Evolutionary conservation across 1,140 invertebrate genomes (phyloP), one percentile per base, ranked within the genome.

Genomic region (Brachionus rubens): DNA sequence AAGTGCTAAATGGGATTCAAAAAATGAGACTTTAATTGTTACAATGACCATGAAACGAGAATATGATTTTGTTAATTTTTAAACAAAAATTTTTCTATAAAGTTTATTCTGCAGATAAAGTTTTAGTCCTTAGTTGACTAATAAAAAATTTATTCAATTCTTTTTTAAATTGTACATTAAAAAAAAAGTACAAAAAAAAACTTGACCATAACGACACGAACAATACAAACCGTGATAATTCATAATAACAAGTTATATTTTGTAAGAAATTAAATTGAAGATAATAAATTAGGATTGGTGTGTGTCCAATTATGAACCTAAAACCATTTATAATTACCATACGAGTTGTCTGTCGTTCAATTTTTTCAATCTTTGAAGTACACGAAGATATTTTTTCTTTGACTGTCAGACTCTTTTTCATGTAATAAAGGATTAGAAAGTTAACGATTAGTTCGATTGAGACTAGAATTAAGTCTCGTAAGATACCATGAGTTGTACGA

Each of bases 51-150:
- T 93, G 79, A 83, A 86, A 40, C 86, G 91, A 76, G 91, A 93
- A 81, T 88, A 91, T 80, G 92, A 93, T 85, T 88, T 87, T 81
- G 83, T 93, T 33, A 93, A 94, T 85, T 93, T 92, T 85, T 92
- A 87, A 90, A 14, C 36, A n/a, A n/a, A 40, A n/a, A n/a, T n/a
- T n/a, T n/a, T n/a, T n/a, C n/a, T n/a, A n/a, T n/a, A n/a, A n/a
- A n/a, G n/a, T n/a, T n/a, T n/a, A n/a, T n/a, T n/a, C n/a, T n/a
- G n/a, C n/a, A n/a, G n/a, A n/a, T n/a, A n/a, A n/a, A n/a, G n/a
- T n/a, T n/a, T n/a, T n/a, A n/a, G n/a, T n/a, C n/a, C n/a, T n/a
- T n/a, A n/a, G n/a, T n/a, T n/a, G n/a, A n/a, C n/a, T n/a, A n/a
- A n/a, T n/a, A n/a, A n/a, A n/a, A n/a, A n/a, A n/a, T n/a, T n/a